Evolutionary conservation across 2,888 invertebrate genomes (phyloP).

Genomic region (Iphiclides podalirius): DNA sequence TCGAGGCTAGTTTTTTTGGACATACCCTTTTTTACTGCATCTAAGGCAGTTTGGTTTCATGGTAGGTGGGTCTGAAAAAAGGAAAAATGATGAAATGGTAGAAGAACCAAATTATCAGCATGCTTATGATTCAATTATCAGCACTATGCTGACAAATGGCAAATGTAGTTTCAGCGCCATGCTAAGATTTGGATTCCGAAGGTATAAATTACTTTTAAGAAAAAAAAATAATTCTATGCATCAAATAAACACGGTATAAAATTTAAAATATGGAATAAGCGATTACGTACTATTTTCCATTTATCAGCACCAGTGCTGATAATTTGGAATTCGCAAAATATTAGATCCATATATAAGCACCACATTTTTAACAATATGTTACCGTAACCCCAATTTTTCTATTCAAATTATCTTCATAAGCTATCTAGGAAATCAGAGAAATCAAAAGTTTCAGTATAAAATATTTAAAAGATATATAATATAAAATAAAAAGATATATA

Average conservation of each 20-base stretch:
- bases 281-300: conserved; percentile 28
- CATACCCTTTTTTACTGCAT: background rate
- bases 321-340: conserved; percentile 30
- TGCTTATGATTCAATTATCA: conserved; percentile 30
- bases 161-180: conserved; percentile 27
- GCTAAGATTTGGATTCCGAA: conserved; percentile 30
- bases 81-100: conserved; percentile 18
- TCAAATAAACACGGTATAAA: conserved; percentile 20
- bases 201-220: conserved; percentile 21
- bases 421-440: conserved; percentile 3
- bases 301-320: conserved; percentile 32
- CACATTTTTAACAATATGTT: conserved; percentile 26
- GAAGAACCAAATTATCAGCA: conserved; percentile 28
- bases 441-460: conserved; percentile 24
- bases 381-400: conserved; percentile 27
- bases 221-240: conserved; percentile 25
- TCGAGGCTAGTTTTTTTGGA: conserved; percentile 8
- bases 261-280: background rate
- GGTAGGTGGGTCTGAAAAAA: conserved; percentile 23
- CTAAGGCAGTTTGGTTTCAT: conserved; percentile 23
- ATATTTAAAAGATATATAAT: conserved; percentile 21
- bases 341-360: conserved; percentile 30
- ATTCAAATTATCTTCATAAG: conserved; percentile 21
- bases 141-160: conserved; percentile 24
- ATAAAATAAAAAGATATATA: no score